These are phyloP conservation scores for Nemotelus pantherinus DNA, from an alignment of 2,888 invertebrate species.

Conservation along the genomic window DNA sequence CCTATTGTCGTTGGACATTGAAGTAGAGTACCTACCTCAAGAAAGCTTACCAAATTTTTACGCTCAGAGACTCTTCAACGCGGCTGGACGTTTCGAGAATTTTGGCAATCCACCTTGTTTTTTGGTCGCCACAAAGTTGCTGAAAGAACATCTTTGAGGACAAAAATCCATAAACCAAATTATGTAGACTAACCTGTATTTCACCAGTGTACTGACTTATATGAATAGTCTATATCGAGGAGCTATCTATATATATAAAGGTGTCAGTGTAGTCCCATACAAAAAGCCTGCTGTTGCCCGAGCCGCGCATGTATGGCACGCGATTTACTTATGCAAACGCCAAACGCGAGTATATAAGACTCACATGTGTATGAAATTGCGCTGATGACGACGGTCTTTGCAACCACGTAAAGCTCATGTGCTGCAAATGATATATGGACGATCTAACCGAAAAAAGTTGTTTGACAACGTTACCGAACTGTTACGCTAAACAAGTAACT, in stretches of 20 bases:
- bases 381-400: neutral
- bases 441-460: neutral
- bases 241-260: neutral
- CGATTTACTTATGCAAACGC: constrained; percentile 40
- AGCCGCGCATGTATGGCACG: constrained; percentile 29
- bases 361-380: constrained; percentile 3
- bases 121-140: too few relatives aligned
- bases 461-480: neutral
- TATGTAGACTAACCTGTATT: too few relatives aligned
- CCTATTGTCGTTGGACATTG: too few relatives aligned
- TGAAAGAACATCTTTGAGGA: too few relatives aligned
- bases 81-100: too few relatives aligned
- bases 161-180: too few relatives aligned
- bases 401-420: neutral
- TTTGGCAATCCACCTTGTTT: too few relatives aligned
- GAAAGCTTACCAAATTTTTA: too few relatives aligned
- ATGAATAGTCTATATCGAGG: too few relatives aligned
- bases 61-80: too few relatives aligned
- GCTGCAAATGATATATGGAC: neutral
- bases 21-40: too few relatives aligned
- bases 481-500: neutral
- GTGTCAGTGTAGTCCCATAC: constrained; percentile 28
- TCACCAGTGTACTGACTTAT: too few relatives aligned
- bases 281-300: constrained; percentile 20
- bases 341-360: neutral